Evolutionary conservation across 2,888 invertebrate species (phyloP).

Genomic region (Latrodectus elegans): DNA sequence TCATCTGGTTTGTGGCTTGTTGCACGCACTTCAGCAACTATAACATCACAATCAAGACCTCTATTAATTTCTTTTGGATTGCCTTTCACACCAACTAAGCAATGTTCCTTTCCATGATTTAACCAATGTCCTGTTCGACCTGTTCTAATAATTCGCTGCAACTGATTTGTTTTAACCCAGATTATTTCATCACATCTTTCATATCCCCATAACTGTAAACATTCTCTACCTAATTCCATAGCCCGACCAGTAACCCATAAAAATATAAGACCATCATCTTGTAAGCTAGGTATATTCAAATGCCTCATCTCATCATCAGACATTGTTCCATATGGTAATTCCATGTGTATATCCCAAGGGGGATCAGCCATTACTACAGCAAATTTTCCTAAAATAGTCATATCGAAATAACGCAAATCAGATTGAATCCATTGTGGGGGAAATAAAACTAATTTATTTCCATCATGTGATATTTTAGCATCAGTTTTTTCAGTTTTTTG

Average conservation of each 20-base stretch:
- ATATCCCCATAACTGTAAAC: conserved; percentile 96
- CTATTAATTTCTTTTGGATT: conserved; percentile 91
- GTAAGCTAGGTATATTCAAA: conserved; percentile 92
- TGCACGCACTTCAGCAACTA: conserved; percentile 97
- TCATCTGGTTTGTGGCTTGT: conserved; percentile 99
- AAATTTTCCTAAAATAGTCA: conserved; percentile 95
- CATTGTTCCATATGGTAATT: conserved; percentile 98
- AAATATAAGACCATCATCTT: conserved; percentile 96
- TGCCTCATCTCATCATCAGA: conserved; percentile 99
- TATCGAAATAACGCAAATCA: conserved; percentile 91
- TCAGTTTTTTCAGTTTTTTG: conserved; percentile 53
- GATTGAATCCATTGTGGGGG: conserved; percentile 98
- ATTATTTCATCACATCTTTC: conserved; percentile 97
- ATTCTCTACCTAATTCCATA: conserved; percentile 96
- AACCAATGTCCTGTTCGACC: conserved; percentile 98
- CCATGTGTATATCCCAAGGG: conserved; percentile 99
- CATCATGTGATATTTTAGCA: conserved; percentile 51
- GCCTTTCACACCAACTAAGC: conserved; percentile 96
- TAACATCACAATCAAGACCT: conserved; percentile 97
- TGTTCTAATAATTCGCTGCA: conserved; percentile 96
- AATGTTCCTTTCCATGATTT: conserved; percentile 99
- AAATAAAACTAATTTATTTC: conserved; percentile 78
- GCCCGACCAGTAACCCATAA: conserved; percentile 98
- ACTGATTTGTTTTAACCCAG: conserved; percentile 99
- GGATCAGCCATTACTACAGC: conserved; percentile 99